Conservation (phyloP, 2,888 invertebrate genomes). For the Liopterus haemorrhoidalis region DNA sequence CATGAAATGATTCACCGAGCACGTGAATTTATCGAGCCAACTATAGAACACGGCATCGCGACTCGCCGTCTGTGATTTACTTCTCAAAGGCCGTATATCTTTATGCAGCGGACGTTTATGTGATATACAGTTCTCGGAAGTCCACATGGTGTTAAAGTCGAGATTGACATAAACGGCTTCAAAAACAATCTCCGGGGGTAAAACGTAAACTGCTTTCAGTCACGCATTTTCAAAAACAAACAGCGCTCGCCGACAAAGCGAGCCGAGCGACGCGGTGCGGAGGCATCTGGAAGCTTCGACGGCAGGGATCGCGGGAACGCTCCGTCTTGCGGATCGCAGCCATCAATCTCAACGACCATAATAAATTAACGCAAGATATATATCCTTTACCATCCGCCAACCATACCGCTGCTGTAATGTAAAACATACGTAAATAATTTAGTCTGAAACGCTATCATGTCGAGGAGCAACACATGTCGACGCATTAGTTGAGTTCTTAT, state of each 20-base stretch:
- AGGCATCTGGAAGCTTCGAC: too few species aligned
- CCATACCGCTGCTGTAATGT: conserved; percentile 35
- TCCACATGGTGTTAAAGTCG: conserved; percentile 42
- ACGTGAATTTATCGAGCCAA: conserved; percentile 43
- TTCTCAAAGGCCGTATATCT: conserved; percentile 43
- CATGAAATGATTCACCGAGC: too few species aligned
- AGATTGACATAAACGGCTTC: conserved; percentile 42
- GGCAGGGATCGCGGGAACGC: conserved; percentile 5
- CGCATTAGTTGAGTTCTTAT: conserved; percentile 43
- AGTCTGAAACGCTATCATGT: conserved; percentile 39
- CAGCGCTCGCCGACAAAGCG: conserved; percentile 21
- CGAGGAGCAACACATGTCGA: conserved; percentile 42
- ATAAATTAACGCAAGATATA: conserved; percentile 22
- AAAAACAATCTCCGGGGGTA: conserved; percentile 38
- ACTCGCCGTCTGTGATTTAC: conserved; percentile 42
- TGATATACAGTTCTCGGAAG: conserved; percentile 43
- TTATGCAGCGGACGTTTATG: conserved; percentile 40
- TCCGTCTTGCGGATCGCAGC: conserved; percentile 9
- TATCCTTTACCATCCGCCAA: conserved; percentile 15
- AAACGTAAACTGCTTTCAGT: conserved; percentile 41
- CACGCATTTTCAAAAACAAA: conserved; percentile 43
- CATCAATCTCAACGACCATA: conserved; percentile 19
- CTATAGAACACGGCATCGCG: conserved; percentile 40
- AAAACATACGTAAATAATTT: conserved; percentile 41
- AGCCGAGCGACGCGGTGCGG: conserved; percentile 5